phyloP scores from a whole-genome alignment of 2,888 invertebrate genomes.

The Acrocera orbiculus region DNA sequence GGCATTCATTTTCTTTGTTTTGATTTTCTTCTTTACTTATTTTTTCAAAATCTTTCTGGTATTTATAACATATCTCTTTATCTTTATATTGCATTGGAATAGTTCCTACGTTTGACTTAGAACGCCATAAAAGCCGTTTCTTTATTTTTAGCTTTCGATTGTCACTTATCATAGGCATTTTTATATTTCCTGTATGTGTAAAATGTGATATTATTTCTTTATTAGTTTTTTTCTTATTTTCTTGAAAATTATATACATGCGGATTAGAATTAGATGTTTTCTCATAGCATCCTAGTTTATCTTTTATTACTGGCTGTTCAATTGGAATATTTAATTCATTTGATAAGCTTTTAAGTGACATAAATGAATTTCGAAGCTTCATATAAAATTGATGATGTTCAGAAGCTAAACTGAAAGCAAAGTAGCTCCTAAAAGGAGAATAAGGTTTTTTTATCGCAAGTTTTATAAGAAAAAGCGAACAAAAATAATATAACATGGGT shows the following conservation, averaged over 20 bases:
- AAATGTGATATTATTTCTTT: conserved; percentile 11
- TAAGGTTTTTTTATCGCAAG: too few species aligned
- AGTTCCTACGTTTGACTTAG: conserved; percentile 10
- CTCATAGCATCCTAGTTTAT: too few species aligned
- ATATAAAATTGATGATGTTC: conserved; percentile 60
- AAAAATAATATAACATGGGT: too few species aligned
- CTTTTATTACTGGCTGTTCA: too few species aligned
- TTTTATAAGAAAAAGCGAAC: too few species aligned
- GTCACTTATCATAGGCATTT: conserved; percentile 16
- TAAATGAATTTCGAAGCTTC: conserved; percentile 51
- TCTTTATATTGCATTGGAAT: conserved; percentile 1
- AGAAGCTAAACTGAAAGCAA: conserved; percentile 59
- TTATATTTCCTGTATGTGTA: conserved; percentile 13
- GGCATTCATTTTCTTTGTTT: conserved; percentile 54
- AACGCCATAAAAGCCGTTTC: conserved; percentile 13
- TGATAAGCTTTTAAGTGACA: conserved; percentile 45
- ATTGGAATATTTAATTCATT: conserved; percentile 40
- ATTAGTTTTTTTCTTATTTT: conserved; percentile 12
- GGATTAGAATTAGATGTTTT: not conserved
- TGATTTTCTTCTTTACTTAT: conserved; percentile 34
- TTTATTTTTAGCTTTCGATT: conserved; percentile 13
- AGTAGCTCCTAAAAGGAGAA: conserved; percentile 38
- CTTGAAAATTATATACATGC: conserved; percentile 1
- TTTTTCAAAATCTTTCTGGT: not conserved
- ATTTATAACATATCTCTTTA: not conserved